phyloP scores from a whole-genome alignment of 2,797 vertebrate species.

The Cirrhinus mrigala region DNA sequence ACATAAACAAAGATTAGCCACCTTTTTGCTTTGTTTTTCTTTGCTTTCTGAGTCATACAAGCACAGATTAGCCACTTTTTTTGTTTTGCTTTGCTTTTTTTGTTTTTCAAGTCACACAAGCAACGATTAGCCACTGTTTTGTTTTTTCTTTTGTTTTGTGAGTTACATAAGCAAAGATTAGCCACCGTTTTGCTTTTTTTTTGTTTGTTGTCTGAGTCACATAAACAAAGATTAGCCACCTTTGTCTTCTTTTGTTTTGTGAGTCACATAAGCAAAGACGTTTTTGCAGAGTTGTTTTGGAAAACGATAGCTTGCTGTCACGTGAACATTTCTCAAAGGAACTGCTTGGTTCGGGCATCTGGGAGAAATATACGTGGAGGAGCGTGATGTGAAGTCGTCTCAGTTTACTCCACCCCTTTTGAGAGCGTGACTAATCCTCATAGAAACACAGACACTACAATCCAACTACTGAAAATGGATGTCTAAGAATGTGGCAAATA shows the following conservation, averaged over 20 bases:
- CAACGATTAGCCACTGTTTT: no score
- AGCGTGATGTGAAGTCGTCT: background rate
- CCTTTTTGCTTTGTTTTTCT: background rate
- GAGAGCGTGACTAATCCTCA: background rate
- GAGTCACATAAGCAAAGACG: background rate
- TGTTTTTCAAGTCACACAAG: no score
- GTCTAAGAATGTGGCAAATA: slow-evolving; percentile 25
- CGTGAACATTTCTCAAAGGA: background rate
- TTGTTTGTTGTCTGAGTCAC: background rate
- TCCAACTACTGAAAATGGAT: slow-evolving; percentile 16
- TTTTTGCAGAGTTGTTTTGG: background rate
- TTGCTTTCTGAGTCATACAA: background rate
- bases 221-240: background rate
- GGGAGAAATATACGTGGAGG: background rate
- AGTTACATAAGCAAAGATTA: background rate
- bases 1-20: background rate
- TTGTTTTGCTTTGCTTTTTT: no score
- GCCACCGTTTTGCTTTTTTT: background rate
- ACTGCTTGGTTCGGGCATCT: background rate
- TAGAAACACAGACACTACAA: background rate
- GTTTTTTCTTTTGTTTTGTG: no score
- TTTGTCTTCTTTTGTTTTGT: background rate
- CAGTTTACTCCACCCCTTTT: background rate
- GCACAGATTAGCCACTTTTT: background rate
- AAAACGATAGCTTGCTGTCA: background rate